phyloP scores from a whole-genome alignment of 1,140 invertebrate genomes.

The Drosophila ananassae region DNA sequence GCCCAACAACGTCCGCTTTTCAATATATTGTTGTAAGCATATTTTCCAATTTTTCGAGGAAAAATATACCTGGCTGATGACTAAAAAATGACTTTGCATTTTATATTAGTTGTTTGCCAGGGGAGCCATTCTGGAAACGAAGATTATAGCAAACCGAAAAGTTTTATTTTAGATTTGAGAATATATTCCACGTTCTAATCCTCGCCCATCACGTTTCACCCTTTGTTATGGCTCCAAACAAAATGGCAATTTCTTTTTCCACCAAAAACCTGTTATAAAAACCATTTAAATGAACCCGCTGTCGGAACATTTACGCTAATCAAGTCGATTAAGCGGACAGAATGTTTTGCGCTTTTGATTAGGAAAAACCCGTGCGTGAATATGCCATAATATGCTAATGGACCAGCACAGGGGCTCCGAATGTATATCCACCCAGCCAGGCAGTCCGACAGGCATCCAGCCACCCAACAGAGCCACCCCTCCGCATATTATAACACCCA shows the following conservation, averaged over 20 bases:
- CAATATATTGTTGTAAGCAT: conserved; percentile 10
- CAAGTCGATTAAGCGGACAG: conserved; percentile 62
- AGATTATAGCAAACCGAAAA: not conserved
- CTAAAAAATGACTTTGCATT: conserved; percentile 9
- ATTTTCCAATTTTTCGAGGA: not conserved
- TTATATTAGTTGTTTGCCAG: not conserved
- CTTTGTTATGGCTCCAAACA: not conserved
- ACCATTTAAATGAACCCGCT: conserved; percentile 50
- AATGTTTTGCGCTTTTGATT: conserved; percentile 51
- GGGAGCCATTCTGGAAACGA: not conserved
- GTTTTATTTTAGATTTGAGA: not conserved
- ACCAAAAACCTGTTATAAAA: conserved; percentile 16
- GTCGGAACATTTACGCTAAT: conserved; percentile 58
- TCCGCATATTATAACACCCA: conserved; percentile 21
- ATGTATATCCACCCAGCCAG: not conserved
- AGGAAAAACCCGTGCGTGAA: conserved; percentile 57
- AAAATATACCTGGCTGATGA: conserved; percentile 4
- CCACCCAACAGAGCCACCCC: not conserved
- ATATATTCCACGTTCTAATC: not conserved
- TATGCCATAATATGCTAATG: conserved; percentile 73
- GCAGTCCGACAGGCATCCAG: not conserved
- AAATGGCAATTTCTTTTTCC: conserved; percentile 3
- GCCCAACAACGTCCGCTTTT: conserved; percentile 16
- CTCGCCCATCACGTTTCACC: not conserved
- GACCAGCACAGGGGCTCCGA: conserved; percentile 46